Conservation (phyloP, 2,113 vertebrate species). For the Rhinichthys klamathensis region DNA sequence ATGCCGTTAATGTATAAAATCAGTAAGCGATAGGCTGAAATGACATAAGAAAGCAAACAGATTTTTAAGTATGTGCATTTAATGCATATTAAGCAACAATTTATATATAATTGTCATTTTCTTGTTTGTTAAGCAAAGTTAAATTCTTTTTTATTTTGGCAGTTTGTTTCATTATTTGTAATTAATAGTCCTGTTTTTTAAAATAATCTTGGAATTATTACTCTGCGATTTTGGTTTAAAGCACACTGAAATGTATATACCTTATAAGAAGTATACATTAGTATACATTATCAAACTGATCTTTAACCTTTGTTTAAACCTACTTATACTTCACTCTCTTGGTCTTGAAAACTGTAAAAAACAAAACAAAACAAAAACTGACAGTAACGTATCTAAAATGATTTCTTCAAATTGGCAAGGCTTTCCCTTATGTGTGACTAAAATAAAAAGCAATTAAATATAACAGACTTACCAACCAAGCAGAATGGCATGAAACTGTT, state of each 20-base stretch:
- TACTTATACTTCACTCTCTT: too few species aligned
- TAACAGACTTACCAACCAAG: not conserved
- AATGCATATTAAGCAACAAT: not conserved
- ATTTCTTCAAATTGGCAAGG: not conserved
- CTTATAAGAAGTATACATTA: too few species aligned
- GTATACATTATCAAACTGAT: not conserved
- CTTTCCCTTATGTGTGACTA: not conserved
- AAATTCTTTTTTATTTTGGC: too few species aligned
- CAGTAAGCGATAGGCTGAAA: not conserved
- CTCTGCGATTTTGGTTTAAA: not conserved
- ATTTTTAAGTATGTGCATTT: too few species aligned
- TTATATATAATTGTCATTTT: not conserved
- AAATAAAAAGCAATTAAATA: constrained; percentile 31
- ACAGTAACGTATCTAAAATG: not conserved
- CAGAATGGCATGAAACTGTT: constrained; percentile 1
- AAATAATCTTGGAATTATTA: not conserved
- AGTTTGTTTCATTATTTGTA: not conserved
- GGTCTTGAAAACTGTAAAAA: not conserved
- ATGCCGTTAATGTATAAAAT: not conserved
- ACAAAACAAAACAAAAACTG: not conserved
- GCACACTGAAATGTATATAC: not conserved
- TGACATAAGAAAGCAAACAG: too few species aligned
- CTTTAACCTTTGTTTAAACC: not conserved
- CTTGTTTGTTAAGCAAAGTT: too few species aligned
- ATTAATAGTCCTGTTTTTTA: not conserved